Base-by-base conservation (phyloP, 2,113 vertebrate genomes). In the Siphamia tubifer region DNA sequence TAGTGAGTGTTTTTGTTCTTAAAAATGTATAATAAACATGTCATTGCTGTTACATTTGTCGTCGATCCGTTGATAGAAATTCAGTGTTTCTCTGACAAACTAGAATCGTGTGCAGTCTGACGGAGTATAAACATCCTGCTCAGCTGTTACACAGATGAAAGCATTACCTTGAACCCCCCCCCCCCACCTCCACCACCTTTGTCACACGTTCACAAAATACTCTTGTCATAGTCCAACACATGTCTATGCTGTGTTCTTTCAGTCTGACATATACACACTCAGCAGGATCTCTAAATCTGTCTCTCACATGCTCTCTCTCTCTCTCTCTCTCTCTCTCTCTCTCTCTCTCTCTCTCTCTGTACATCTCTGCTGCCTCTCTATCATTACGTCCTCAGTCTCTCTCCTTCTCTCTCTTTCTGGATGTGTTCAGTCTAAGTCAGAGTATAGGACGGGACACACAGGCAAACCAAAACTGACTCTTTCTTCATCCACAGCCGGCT, bases 351-450 rank as follows among this genome's bases (percentile, higher is more conserved):
- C 57, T 47, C 34, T 40, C 40, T 44, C 47, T 47, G 51, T 68
- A 54, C 28, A 48, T 52, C 40, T 36, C 51, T 44, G 67, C 56
- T 58, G 21, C n/a, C n/a, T n/a, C n/a, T n/a, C n/a, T n/a, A n/a
- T n/a, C n/a, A n/a, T n/a, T n/a, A n/a, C n/a, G n/a, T n/a, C 75
- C 70, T 77, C 39, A 9, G 28, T 55, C 64, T 40, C 1, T 0
- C 61, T 30, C 42, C 66, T 51, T 38, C 35, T 64, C 42, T 56
- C 55, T 23, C 39, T 49, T 47, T 55, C 38, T 63, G 51, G 51
- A 68, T 44, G 55, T 44, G 15, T 44, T 71, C 62, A 60, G 45
- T 74, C 51, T 72, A 43, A 74, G 63, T 83, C 85, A 56, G 62
- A 74, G 73, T 45, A 61, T 30, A 25, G 71, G 49, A 81, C 86